Conservation (phyloP, 92 coral and sea anemone species). For the Phymanthus crucifer region DNA sequence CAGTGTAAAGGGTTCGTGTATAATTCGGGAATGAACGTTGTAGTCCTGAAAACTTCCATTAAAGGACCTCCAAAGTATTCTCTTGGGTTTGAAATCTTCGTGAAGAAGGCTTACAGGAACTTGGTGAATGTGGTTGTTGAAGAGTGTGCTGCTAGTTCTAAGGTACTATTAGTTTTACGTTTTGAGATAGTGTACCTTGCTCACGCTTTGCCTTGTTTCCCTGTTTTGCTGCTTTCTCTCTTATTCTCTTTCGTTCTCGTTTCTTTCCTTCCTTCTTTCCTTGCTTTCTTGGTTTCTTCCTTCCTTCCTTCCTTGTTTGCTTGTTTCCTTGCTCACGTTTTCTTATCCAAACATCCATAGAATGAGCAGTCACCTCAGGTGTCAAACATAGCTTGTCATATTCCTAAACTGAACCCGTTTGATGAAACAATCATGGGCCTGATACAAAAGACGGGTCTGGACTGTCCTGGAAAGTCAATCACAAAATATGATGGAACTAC, state of each 20-base stretch:
- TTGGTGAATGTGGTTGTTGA: slow-evolving; percentile 21
- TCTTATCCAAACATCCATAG: not conserved
- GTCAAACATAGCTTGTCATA: slow-evolving; percentile 48
- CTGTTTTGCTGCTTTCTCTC: no score
- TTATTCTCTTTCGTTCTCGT: no score
- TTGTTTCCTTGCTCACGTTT: no score
- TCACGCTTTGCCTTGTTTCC: no score
- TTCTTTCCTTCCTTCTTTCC: no score
- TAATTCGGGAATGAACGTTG: slow-evolving; percentile 41
- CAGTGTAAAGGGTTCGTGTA: slow-evolving; percentile 50
- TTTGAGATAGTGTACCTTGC: no score
- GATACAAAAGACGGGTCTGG: slow-evolving; percentile 48
- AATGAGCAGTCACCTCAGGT: not conserved
- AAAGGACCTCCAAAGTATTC: slow-evolving; percentile 39
- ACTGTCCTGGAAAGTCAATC: slow-evolving; percentile 50
- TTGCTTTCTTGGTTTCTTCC: no score
- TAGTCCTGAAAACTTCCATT: slow-evolving; percentile 29
- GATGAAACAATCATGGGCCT: slow-evolving; percentile 63
- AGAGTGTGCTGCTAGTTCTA: slow-evolving; percentile 22
- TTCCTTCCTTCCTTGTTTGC: no score
- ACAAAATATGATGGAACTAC: slow-evolving; percentile 47
- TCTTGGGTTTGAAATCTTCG: slow-evolving; percentile 35
- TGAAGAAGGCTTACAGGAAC: slow-evolving; percentile 20
- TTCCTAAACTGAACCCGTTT: slow-evolving; percentile 68
- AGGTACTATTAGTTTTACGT: not conserved